Evolutionary conservation across 2,797 vertebrate species (phyloP), one percentile per base, ranked within the genome.

Genomic region (Scolopax bukidnonensis): DNA sequence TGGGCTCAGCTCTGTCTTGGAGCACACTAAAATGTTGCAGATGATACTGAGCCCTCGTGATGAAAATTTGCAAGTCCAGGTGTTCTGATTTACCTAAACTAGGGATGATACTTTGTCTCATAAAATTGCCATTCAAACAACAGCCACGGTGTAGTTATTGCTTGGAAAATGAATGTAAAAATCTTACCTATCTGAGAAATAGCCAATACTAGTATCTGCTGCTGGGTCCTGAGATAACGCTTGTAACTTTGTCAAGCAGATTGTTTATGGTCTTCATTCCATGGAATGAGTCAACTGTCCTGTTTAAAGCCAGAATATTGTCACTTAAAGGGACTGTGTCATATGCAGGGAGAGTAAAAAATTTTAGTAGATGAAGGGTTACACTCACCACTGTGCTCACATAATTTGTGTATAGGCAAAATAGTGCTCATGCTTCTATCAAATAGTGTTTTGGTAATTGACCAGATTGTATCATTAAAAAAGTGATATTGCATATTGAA

Each of bases 61-160:
- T 69, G 70, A 28, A 54, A 45, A 81, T 48, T 23, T 83, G 50
- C 47, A 65, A 77, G 54, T 74, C 75, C 8, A 0, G 0, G 2
- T 45, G 68, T 63, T 85, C 27, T 60, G 33, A 11, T 63, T 86
- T 57, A 24, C 10, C 2, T 68, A 14, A 84, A 47, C 40, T 63
- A 38, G 71, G 69, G 32, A 24, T 59, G 56, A 38, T 63, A 27
- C 40, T 81, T 77, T 90, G 24, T 90, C 33, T 33, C 77, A 48
- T 75, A 76, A 80, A 94, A 63, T 45, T 86, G 15, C 43, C 30
- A 76, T 89, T 87, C 28, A 67, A 6, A 36, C 16, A 40, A 87
- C 43, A 82, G 21, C 48, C 67, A 2, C 28, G n/a, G 27, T 11
- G 21, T 36, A 64, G 45, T 40, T 43, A 1, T 33, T 54, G 13